Conservation (phyloP, 2,797 vertebrate species). For the Mormyrus hasselquistii region DNA sequence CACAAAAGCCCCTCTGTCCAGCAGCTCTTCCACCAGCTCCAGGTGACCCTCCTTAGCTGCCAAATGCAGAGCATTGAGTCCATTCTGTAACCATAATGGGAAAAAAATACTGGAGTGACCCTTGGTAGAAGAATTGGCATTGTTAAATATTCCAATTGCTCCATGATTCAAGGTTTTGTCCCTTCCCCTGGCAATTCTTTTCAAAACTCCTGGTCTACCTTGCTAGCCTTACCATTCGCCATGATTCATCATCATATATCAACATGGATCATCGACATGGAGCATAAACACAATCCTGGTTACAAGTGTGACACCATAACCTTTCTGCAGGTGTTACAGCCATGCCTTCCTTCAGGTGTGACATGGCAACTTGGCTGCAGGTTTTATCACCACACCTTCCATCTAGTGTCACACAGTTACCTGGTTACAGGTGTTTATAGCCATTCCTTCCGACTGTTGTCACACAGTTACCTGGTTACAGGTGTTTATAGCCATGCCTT, state of each 20-base stretch:
- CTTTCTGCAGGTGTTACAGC: constrained; percentile 81
- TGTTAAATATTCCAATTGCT: not conserved
- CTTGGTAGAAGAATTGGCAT: not conserved
- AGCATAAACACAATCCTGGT: not conserved
- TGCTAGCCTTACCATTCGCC: not conserved
- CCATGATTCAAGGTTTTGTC: not conserved
- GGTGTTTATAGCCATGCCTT: constrained; percentile 73
- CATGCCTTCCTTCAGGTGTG: constrained; percentile 48
- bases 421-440: constrained; percentile 60
- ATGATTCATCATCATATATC: not conserved
- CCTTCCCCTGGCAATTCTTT: not conserved
- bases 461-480: not conserved
- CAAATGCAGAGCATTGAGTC: constrained; percentile 90
- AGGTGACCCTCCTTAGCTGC: constrained; percentile 93
- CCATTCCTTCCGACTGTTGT: constrained; percentile 55
- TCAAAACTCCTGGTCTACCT: not conserved
- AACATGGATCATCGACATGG: not conserved
- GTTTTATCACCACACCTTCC: constrained; percentile 74
- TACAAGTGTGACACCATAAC: constrained; percentile 41
- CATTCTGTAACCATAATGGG: constrained; percentile 68
- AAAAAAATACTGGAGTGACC: not conserved
- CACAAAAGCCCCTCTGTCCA: constrained; percentile 86
- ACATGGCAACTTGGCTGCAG: constrained; percentile 71
- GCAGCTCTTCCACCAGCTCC: constrained; percentile 84
- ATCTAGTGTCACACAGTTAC: constrained; percentile 5